These are phyloP conservation scores for Sabatieria punctata DNA, from an alignment of 2,888 invertebrate species.

Conservation along the genomic window DNA sequence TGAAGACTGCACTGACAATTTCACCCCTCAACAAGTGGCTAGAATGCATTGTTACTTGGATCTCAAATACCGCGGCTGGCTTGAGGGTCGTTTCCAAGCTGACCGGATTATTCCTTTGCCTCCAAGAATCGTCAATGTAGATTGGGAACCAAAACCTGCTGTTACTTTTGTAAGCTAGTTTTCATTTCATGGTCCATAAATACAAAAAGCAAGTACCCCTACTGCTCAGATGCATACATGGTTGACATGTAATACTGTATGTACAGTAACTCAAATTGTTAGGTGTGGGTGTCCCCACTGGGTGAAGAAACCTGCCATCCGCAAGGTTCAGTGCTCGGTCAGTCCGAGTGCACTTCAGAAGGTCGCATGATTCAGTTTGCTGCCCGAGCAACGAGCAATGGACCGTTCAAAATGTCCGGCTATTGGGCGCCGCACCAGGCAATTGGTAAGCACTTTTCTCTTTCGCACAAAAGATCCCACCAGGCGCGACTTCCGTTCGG, in stretches of 20 bases:
- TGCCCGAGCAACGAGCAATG: not conserved
- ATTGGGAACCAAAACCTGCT: too few species aligned
- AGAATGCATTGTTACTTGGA: slow-evolving; percentile 34
- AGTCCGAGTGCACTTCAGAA: not conserved
- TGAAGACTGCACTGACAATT: slow-evolving; percentile 23
- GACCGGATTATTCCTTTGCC: not conserved
- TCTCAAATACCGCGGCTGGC: slow-evolving; percentile 12
- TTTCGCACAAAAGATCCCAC: too few species aligned
- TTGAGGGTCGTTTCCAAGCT: not conserved
- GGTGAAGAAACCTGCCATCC: not conserved
- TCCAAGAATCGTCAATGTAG: not conserved
- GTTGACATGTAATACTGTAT: too few species aligned
- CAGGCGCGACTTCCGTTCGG: too few species aligned
- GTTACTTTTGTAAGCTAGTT: too few species aligned
- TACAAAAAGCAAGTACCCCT: too few species aligned
- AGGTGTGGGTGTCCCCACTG: not conserved
- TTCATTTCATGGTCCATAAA: too few species aligned
- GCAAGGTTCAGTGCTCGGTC: not conserved
- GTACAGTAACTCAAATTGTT: not conserved
- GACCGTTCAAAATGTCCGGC: not conserved
- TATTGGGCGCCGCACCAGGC: slow-evolving; percentile 6
- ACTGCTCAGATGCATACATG: too few species aligned
- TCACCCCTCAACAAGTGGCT: slow-evolving; percentile 30
- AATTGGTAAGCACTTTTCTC: slow-evolving; percentile 1
- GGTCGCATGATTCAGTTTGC: not conserved